Conservation (phyloP, 1,140 invertebrate species). For the Pseudomyrmex concolor region DNA sequence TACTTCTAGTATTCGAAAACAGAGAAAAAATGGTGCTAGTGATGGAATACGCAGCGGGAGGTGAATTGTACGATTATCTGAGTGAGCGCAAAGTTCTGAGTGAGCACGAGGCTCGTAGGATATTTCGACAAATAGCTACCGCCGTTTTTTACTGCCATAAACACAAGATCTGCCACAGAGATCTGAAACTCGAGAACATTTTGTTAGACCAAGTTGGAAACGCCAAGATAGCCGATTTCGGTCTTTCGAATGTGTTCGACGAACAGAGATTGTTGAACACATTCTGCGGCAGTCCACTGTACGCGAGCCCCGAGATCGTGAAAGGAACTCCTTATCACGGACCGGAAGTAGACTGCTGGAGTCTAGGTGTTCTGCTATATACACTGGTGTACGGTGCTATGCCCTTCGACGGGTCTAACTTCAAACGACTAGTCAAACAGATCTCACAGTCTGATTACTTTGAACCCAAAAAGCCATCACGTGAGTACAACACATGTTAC, state of each 20-base stretch:
- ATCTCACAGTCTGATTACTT: conserved; percentile 99
- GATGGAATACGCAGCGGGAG: conserved; percentile 99
- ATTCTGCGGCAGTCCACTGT: conserved; percentile 99
- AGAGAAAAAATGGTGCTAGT: conserved; percentile 99
- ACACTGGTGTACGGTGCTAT: conserved; percentile 99
- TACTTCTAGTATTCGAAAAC: conserved; percentile 97
- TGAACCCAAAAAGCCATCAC: conserved; percentile 97
- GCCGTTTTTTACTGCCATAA: conserved; percentile 99
- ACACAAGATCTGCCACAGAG: conserved; percentile 98
- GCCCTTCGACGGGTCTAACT: conserved; percentile 99
- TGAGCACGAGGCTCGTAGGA: conserved; percentile 96
- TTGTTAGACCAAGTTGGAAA: conserved; percentile 97
- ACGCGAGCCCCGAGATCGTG: conserved; percentile 99
- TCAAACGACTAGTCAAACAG: conserved; percentile 97
- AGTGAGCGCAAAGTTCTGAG: conserved; percentile 95
- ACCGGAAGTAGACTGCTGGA: conserved; percentile 98
- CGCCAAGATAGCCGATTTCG: conserved; percentile 99
- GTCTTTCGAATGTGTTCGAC: conserved; percentile 98
- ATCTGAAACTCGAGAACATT: conserved; percentile 99
- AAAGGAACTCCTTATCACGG: conserved; percentile 98
- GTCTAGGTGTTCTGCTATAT: conserved; percentile 97
- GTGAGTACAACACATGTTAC: conserved; percentile 85
- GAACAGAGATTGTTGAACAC: conserved; percentile 95
- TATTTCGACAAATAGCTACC: conserved; percentile 98
- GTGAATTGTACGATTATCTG: conserved; percentile 99